Percentiles rank a stretch among this genome's conserved stretches.
These are phyloP conservation scores for Hyperopisus bebe DNA, from an alignment of 2,113 vertebrate species.

Conservation along the genomic window DNA sequence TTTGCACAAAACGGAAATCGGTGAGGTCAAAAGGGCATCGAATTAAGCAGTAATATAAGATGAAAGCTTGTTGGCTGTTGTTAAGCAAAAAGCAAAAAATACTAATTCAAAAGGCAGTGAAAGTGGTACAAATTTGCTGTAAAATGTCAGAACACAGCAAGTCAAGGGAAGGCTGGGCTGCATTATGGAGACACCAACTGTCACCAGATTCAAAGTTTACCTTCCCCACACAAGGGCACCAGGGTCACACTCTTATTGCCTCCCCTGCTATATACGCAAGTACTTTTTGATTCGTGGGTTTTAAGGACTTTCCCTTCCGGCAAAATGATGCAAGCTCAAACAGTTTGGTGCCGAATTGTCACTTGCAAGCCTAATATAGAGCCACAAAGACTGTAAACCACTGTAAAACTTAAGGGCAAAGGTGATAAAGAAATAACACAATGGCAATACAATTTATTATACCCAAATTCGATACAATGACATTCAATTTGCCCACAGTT, in stretches of 20 bases:
- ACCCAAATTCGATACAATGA: background rate
- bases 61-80: background rate
- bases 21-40: background rate
- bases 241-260: background rate
- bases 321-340: background rate
- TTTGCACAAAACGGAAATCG: background rate
- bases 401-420: slow-evolving; percentile 12
- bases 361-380: background rate
- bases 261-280: background rate
- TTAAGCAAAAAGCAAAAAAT: background rate
- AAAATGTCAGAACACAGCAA: background rate
- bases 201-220: background rate
- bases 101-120: background rate
- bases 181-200: background rate
- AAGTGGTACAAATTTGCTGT: background rate
- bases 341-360: background rate
- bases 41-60: background rate
- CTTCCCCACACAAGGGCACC: background rate
- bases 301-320: background rate
- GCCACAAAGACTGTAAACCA: background rate
- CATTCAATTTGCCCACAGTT: background rate
- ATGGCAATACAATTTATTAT: slow-evolving; percentile 21
- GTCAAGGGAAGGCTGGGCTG: background rate
- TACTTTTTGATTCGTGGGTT: background rate
- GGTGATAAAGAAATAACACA: background rate